Base-by-base conservation (phyloP, 64 coral and sea anemone species). In the Montipora foliosa region DNA sequence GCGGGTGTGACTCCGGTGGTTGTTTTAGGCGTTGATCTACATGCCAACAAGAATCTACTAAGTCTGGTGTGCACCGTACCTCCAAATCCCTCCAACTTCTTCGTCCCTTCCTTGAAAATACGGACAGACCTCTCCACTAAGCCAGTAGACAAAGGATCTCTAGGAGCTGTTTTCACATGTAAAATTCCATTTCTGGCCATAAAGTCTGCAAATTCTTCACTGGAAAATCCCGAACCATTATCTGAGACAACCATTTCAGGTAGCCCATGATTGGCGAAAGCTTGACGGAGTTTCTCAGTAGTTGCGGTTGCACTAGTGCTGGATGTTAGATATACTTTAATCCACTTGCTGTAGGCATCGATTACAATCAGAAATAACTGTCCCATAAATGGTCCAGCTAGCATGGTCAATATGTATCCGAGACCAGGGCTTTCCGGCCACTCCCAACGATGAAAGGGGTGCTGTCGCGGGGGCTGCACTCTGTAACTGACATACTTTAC, bases 331-430 rank as follows among this genome's bases (percentile, higher is more conserved):
- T 91, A 79, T 0, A 74, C 78, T n/a, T 91, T 67, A 8, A 91
- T 48, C 89, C 79, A 91, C 77, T 91, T 83, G 8, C 62, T 82
- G 37, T 83, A 52, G 20, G 91, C 71, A 49, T 86, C 91, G 17
- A 93, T 19, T 17, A 93, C 74, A 15, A 87, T 11, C 44, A 93
- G 44, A 59, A 87, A 93, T 83, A 93, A 77, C 46, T 62, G 75
- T n/a, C 75, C 82, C 75, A 77, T 60, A 44, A 87, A 93, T 11
- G 81, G 81, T 19, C 80, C 82, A 37, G 22, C 22, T 22, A 22
- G 80, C 71, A 87, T 93, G 85, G 59, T 87, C 37, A 62, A 93
- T 76, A 48, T 84, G 90, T 44, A 93, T 77, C 7, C 91, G 69
- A 6, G 59, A 48, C 83, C 91, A 93, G 5, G 82, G 71, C 19